phyloP scores from a whole-genome alignment of 2,888 invertebrate species.

The Dryobotodes eremita region DNA sequence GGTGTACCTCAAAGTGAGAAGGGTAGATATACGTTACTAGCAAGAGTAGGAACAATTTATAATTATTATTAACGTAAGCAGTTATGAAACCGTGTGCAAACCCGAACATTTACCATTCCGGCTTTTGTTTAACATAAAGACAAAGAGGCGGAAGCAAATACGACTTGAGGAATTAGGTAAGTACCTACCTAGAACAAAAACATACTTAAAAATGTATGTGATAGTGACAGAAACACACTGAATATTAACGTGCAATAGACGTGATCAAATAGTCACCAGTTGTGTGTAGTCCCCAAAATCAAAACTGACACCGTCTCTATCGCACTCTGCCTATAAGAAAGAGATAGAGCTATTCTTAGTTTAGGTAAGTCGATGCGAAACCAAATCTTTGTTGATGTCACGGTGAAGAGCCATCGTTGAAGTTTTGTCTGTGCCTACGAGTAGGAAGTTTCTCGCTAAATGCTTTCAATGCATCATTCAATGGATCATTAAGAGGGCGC shows the following conservation, averaged over 20 bases:
- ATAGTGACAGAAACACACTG: neutral
- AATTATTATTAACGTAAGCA: too few relatives aligned
- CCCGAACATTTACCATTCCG: neutral
- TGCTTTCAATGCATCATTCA: conserved; percentile 15
- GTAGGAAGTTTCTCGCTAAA: conserved; percentile 21
- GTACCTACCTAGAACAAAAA: too few relatives aligned
- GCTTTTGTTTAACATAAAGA: neutral
- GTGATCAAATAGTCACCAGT: neutral
- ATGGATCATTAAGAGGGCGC: too few relatives aligned
- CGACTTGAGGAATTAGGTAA: neutral
- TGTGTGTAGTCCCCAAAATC: neutral
- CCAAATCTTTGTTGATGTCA: neutral
- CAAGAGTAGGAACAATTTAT: conserved; percentile 5
- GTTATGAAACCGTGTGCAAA: neutral
- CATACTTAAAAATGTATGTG: neutral
- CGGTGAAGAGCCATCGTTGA: neutral
- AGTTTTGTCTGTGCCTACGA: neutral
- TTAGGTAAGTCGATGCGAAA: neutral
- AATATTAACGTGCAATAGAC: neutral
- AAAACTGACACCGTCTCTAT: too few relatives aligned
- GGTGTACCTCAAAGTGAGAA: conserved; percentile 24
- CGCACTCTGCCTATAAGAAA: too few relatives aligned
- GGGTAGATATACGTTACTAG: neutral
- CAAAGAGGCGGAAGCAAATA: neutral
- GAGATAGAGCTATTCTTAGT: too few relatives aligned